Evolutionary conservation across 2,113 vertebrate genomes (phyloP).

Genomic region (Grus americana): DNA sequence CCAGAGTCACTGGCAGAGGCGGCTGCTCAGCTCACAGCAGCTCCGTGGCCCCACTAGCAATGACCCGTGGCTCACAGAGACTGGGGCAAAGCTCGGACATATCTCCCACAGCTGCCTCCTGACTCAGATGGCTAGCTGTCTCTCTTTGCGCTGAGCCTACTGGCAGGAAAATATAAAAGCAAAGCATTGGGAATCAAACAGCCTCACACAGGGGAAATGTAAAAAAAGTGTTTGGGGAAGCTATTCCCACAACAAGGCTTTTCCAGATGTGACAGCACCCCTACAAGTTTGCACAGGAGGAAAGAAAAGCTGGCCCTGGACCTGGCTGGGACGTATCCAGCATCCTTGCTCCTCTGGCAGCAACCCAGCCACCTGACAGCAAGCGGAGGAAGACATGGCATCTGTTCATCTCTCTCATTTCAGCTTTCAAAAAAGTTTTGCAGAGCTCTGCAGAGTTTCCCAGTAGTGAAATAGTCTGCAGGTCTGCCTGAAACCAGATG

Average conservation of each 20-base stretch:
- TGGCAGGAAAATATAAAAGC: background rate
- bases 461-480: background rate
- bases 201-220: background rate
- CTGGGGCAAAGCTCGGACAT: constrained; percentile 73
- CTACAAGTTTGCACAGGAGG: background rate
- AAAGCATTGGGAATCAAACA: accelerated
- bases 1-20: constrained; percentile 74
- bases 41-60: background rate
- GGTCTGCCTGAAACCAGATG: background rate
- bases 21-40: constrained; percentile 75
- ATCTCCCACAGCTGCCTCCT: background rate
- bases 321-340: too few species aligned
- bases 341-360: background rate
- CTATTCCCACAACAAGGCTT: background rate
- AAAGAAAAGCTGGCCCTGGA: background rate
- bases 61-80: constrained; percentile 63
- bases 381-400: accelerated
- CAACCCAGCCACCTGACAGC: background rate
- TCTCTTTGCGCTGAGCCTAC: background rate
- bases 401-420: background rate
- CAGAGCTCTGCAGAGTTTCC: background rate
- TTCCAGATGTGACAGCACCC: background rate
- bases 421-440: background rate
- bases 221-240: background rate
- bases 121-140: accelerated